phyloP scores from a whole-genome alignment of 2,797 vertebrate genomes.

The Triplophysa bombifrons region DNA sequence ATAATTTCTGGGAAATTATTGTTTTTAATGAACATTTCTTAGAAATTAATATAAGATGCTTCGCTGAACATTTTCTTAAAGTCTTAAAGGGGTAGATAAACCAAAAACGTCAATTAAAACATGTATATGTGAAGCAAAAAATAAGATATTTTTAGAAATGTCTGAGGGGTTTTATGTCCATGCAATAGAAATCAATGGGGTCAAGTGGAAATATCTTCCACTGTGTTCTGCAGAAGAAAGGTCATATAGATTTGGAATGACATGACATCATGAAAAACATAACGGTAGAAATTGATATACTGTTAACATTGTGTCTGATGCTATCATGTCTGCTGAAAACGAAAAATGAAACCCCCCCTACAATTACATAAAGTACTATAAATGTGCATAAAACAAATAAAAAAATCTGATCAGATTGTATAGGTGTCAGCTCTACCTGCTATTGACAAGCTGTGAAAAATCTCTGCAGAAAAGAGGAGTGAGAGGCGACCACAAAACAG shows the following conservation, averaged over 20 bases:
- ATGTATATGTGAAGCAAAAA: too few species aligned
- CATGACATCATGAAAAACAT: not conserved
- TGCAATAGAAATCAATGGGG: too few species aligned
- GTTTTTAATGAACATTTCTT: not conserved
- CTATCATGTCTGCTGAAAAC: too few species aligned
- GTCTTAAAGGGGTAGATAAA: too few species aligned
- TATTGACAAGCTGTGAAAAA: slow-evolving; percentile 26
- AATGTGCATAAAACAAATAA: not conserved
- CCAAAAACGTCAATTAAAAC: too few species aligned
- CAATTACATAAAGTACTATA: too few species aligned
- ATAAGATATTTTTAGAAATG: too few species aligned
- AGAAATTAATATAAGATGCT: slow-evolving; percentile 4
- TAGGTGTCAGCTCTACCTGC: slow-evolving; percentile 10
- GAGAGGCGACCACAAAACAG: slow-evolving; percentile 15
- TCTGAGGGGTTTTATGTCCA: too few species aligned
- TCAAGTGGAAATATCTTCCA: too few species aligned
- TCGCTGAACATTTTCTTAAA: not conserved
- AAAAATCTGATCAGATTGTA: slow-evolving; percentile 7
- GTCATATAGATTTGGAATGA: not conserved
- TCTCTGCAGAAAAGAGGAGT: slow-evolving; percentile 11
- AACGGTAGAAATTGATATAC: not conserved
- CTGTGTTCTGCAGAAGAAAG: too few species aligned
- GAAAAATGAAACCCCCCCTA: not conserved
- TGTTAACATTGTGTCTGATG: not conserved
- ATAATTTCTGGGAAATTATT: not conserved